Conservation (phyloP, 2,797 vertebrate species). For the Masticophis lateralis region DNA sequence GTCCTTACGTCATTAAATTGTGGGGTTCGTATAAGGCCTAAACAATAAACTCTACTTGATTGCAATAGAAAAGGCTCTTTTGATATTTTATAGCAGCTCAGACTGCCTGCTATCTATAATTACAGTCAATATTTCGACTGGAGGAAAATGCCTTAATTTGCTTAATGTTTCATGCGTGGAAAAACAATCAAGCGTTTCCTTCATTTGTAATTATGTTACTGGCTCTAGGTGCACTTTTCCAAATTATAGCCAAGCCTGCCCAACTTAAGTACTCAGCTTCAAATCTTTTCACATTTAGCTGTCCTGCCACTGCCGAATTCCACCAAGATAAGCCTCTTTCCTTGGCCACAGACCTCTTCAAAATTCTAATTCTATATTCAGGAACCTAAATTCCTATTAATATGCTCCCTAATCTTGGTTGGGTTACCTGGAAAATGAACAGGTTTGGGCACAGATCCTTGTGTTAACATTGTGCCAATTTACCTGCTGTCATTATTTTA, state of each 20-base stretch:
- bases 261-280: constrained; percentile 52
- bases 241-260: constrained; percentile 63
- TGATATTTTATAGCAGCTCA: constrained; percentile 60
- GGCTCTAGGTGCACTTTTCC: constrained; percentile 61
- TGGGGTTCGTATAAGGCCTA: constrained; percentile 49
- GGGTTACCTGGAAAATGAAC: constrained; percentile 51
- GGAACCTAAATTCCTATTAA: constrained; percentile 57
- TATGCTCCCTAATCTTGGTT: constrained; percentile 2
- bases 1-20: constrained; percentile 61
- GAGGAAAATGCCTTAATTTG: constrained; percentile 68
- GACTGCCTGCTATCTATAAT: constrained; percentile 67
- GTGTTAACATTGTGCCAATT: neutral
- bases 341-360: constrained; percentile 45
- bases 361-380: constrained; percentile 40
- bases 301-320: constrained; percentile 46
- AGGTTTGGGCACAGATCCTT: neutral
- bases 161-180: constrained; percentile 70
- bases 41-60: constrained; percentile 62
- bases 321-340: constrained; percentile 50
- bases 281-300: constrained; percentile 50
- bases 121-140: constrained; percentile 64
- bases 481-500: neutral
- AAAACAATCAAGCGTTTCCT: constrained; percentile 68
- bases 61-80: constrained; percentile 44
- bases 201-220: constrained; percentile 66